These are phyloP conservation scores for Aphis craccivora DNA, from an alignment of 1,140 invertebrate species.

Conservation along the genomic window DNA sequence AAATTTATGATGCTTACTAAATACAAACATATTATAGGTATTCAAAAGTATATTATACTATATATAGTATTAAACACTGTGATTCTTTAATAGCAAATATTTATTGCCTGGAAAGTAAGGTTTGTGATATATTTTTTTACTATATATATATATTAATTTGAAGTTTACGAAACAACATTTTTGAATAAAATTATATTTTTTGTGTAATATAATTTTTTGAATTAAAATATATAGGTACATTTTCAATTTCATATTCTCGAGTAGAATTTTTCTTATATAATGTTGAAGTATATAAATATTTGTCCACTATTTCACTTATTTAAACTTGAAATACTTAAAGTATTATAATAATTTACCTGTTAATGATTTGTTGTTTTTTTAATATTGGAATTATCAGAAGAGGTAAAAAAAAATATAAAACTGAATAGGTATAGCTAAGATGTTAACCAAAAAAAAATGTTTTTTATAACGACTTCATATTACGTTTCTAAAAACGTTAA, in stretches of 20 bases:
- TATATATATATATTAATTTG: no score
- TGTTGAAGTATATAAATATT: no score
- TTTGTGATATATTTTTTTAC: no score
- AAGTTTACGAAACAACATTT: no score
- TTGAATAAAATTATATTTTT: background rate
- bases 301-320: no score
- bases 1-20: background rate
- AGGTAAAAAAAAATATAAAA: background rate
- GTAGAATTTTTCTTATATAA: no score
- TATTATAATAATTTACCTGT: no score
- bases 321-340: no score
- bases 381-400: background rate
- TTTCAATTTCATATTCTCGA: no score
- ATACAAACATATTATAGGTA: background rate
- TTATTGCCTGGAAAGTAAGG: no score
- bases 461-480: no score
- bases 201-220: background rate
- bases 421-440: background rate
- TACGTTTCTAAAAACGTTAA: background rate
- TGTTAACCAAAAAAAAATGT: background rate
- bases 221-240: background rate
- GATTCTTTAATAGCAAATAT: background rate
- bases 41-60: background rate
- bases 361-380: background rate
- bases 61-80: background rate